Evolutionary conservation across 2,797 vertebrate genomes (phyloP), one percentile per base, ranked within the genome.

Genomic region (Benthosema pterotum): DNA sequence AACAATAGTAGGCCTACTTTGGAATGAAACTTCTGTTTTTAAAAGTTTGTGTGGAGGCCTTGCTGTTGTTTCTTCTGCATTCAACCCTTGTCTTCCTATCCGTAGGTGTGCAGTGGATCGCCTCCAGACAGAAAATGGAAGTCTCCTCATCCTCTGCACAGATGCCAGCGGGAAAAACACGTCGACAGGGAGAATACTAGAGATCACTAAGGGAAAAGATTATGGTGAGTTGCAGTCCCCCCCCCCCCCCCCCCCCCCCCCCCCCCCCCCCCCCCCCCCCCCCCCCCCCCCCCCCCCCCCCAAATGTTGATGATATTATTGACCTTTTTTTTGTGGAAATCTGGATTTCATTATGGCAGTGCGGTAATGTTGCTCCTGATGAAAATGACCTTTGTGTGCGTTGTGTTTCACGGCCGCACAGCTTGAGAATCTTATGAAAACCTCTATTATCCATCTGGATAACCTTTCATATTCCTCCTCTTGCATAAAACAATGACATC

Each of bases 201-300:
- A 97, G 89, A 96, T 99, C 69, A 89, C 93, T 61, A 97, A 96
- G 77, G 97, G 97, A 25, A 98, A 95, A 87, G 97, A 99, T 86
- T 99, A 99, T 74, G 97, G 98, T 99, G 91, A 94, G 94, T 92
- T 72, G 54, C 1, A 57, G 25, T 66, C 74, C 77, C 66, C 74
- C 63, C 28, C 12, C 67, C 32, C 56, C 57, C 62, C 65, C 51
- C 63, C 1, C 58, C 19, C 53, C 59, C 60, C 60, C 32, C 56
- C 57, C 62, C 65, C 51, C 63, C 1, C 58, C 19, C 53, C 59
- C 60, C 60, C 77, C 66, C 74, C 63, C 28, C 12, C 67, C 74
- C 77, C 66, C 74, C 63, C 28, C 12, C 67, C 32, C 56, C 57
- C 62, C 65, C 51, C 63, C 1, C 58, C 19, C 53, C 59, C 60